These are phyloP conservation scores for Muschampia plurimacula DNA, from an alignment of 2,888 invertebrate genomes.

Conservation along the genomic window DNA sequence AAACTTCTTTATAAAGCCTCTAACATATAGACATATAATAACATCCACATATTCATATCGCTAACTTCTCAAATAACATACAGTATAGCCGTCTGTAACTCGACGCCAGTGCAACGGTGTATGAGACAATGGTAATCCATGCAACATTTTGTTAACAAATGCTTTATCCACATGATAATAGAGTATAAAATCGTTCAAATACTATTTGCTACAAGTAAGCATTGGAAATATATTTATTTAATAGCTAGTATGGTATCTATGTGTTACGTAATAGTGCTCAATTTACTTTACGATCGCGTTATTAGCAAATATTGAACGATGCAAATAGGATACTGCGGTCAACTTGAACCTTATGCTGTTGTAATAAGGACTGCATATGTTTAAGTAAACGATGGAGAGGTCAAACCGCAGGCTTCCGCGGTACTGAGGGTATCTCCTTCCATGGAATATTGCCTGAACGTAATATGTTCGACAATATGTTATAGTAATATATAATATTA, in stretches of 20 bases:
- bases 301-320: slow-evolving; percentile 27
- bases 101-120: slow-evolving; percentile 28
- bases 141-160: not conserved
- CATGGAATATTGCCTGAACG: slow-evolving; percentile 45
- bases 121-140: slow-evolving; percentile 25
- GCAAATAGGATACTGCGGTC: slow-evolving; percentile 45
- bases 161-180: not conserved
- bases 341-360: slow-evolving; percentile 48
- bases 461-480: slow-evolving; percentile 23
- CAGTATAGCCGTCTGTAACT: slow-evolving; percentile 32
- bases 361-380: slow-evolving; percentile 48
- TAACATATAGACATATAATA: not conserved
- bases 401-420: slow-evolving; percentile 60
- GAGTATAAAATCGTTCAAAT: slow-evolving; percentile 13
- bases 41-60: not conserved
- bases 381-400: slow-evolving; percentile 19
- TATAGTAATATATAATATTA: slow-evolving; percentile 14
- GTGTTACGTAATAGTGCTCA: slow-evolving; percentile 11
- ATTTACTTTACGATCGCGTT: slow-evolving; percentile 15
- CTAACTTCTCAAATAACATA: slow-evolving; percentile 30
- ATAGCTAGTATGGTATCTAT: slow-evolving; percentile 7
- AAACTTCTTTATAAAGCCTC: not conserved
- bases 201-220: not conserved
- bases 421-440: slow-evolving; percentile 55
- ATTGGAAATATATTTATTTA: slow-evolving; percentile 3